Evolutionary conservation across 2,797 vertebrate species (phyloP), one percentile per base, ranked within the genome.

Genomic region (Molossus alvarezi): DNA sequence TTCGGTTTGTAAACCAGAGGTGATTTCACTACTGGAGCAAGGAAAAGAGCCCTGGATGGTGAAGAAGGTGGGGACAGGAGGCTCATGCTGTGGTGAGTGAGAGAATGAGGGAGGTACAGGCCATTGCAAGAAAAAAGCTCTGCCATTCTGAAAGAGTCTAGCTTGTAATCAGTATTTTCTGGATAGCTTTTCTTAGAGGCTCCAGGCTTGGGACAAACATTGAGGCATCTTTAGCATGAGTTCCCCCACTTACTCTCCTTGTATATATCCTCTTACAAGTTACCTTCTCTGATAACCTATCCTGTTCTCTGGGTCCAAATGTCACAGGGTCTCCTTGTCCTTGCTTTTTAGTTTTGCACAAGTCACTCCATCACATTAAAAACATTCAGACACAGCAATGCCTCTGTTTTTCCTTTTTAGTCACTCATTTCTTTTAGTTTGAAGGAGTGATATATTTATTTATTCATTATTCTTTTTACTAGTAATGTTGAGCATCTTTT

Each of bases 21-120:
- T 98, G 82, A 96, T 98, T 82, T 96, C 95, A 41, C 81, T 97
- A n/a, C n/a, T 98, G 96, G 97, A 98, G 55, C 97, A 97, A 95
- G 97, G 97, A 53, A 96, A 96, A 84, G 97, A 95, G 25, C 97
- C 97, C 57, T 98, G 97, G 94, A 62, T 84, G 75, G 83, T 84
- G 90, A 77, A 93, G 76, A 45, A 90, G 67, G 81, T 76, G 64
- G 13, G 53, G 41, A 15, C 71, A 12, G 77, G 71, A 89, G 65
- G 60, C 27, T 1, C 37, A 0, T 9, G 58, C n/a, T 69, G 72
- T 45, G 97, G 97, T 98, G 75, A 97, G 97, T 97, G 71, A 86
- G 23, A 29, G 51, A 88, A 41, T 60, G 17, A 20, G 51, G 48
- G 23, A 53, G 17, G 41, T 10, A 3, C 45, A 58, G n/a, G 23